phyloP scores from a whole-genome alignment of 2,888 invertebrate species.

The Cylindroiulus punctatus region DNA sequence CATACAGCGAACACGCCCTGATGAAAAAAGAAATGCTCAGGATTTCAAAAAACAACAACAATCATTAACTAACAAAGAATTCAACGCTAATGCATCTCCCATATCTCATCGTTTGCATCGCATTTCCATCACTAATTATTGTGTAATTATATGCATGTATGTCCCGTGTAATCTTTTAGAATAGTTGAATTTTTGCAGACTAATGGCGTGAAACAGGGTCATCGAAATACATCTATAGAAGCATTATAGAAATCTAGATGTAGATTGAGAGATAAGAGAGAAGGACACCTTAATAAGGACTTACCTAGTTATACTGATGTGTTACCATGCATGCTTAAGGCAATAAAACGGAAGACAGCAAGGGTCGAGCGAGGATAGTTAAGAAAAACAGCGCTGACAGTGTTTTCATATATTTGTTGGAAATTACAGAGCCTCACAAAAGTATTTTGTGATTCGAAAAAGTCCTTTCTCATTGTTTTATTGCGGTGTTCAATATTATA shows the following conservation, averaged over 20 bases:
- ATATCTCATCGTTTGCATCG: constrained; percentile 38
- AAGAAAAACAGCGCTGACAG: not conserved
- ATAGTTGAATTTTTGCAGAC: constrained; percentile 8
- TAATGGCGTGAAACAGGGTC: constrained; percentile 28
- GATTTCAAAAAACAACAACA: constrained; percentile 15
- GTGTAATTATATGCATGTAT: not conserved
- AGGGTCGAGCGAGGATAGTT: not conserved
- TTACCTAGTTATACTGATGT: not conserved
- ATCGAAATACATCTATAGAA: not conserved
- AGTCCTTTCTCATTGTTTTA: constrained; percentile 8
- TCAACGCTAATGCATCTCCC: constrained; percentile 16
- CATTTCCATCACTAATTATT: constrained; percentile 33
- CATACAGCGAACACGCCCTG: constrained; percentile 49
- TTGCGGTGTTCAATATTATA: constrained; percentile 20
- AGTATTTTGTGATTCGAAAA: not conserved
- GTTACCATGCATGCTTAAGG: not conserved
- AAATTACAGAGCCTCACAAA: not conserved
- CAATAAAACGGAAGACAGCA: not conserved
- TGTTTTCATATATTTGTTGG: not conserved
- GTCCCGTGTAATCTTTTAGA: not conserved
- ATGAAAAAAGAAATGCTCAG: constrained; percentile 12
- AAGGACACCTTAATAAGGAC: constrained; percentile 9
- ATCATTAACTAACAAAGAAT: not conserved
- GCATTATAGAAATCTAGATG: not conserved
- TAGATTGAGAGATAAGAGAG: not conserved